Evolutionary conservation across 2,797 vertebrate species (phyloP), one percentile per base, ranked within the genome.

Genomic region (Molossus alvarezi): DNA sequence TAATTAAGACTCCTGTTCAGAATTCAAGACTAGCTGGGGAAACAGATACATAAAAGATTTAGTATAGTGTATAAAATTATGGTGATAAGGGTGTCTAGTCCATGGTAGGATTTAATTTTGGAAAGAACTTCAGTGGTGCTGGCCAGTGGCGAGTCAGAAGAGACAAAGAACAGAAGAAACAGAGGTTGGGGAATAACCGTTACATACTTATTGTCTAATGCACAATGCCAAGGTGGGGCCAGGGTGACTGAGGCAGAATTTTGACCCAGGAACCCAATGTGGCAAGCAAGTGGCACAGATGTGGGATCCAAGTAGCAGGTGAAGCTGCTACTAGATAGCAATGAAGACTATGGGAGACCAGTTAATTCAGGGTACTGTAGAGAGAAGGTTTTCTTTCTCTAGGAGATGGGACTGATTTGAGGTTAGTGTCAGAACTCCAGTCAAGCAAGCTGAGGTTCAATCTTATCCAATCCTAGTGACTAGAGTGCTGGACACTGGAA

Each of bases 101-200:
- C 57, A 45, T 15, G 13, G 20, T 65, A 93, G 15, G 60, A 33
- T 17, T 85, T 69, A 29, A 29, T 48, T 83, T 75, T 9, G 21
- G 7, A 71, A 93, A 95, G 37, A 88, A 64, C 12, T 91, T 94
- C 45, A 89, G 51, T 84, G 33, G 72, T 76, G 2, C 27, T 94
- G 17, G 21, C 7, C 64, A 86, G 13, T 83, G 13, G 20, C 77
- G 13, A 91, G 15, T 37, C 6, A 27, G 17, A 60, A 20, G 18
- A 86, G 14, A 81, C 21, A 90, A 62, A 25, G 13, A 71, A 15
- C 5, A 79, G 53, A 60, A 62, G 8, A 33, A 81, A 88, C 91
- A 80, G 14, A 93, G 10, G 5, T 18, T 41, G 12, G 55, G 23
- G 55, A 64, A 77, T 80, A 90, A 95, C 3, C 5, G 21, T 75